These are phyloP conservation scores for Myopa testacea DNA, from an alignment of 2,888 invertebrate genomes.

Conservation along the genomic window DNA sequence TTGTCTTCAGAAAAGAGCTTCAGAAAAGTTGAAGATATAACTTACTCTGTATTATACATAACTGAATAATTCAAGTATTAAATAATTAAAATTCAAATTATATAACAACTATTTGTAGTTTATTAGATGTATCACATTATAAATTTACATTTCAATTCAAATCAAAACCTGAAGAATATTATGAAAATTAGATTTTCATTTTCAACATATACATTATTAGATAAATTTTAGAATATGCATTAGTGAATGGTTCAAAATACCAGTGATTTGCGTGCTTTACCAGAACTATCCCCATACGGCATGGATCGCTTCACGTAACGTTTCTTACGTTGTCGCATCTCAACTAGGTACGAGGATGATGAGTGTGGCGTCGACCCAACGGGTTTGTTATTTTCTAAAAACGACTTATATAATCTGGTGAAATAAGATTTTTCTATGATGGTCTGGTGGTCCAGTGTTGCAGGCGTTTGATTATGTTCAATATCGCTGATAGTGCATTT, in stretches of 20 bases:
- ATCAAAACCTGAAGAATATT: neutral
- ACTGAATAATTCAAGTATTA: too few relatives aligned
- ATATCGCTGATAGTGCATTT: conserved; percentile 2
- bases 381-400: neutral
- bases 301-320: neutral
- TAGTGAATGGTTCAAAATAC: conserved; percentile 18
- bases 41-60: too few relatives aligned
- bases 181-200: conserved; percentile 31
- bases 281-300: neutral
- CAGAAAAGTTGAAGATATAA: too few relatives aligned
- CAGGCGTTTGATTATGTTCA: conserved; percentile 4
- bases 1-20: too few relatives aligned
- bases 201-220: neutral
- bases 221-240: neutral
- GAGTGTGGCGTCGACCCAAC: conserved; percentile 29
- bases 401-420: neutral
- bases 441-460: neutral
- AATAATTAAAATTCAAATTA: too few relatives aligned
- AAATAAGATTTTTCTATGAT: neutral
- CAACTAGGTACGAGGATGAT: conserved; percentile 13
- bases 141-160: neutral
- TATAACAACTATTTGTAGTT: neutral
- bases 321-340: conserved; percentile 34
- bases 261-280: conserved; percentile 39
- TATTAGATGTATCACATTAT: neutral